These are phyloP conservation scores for Streptopelia turtur DNA, from an alignment of 2,797 vertebrate genomes.

Conservation along the genomic window DNA sequence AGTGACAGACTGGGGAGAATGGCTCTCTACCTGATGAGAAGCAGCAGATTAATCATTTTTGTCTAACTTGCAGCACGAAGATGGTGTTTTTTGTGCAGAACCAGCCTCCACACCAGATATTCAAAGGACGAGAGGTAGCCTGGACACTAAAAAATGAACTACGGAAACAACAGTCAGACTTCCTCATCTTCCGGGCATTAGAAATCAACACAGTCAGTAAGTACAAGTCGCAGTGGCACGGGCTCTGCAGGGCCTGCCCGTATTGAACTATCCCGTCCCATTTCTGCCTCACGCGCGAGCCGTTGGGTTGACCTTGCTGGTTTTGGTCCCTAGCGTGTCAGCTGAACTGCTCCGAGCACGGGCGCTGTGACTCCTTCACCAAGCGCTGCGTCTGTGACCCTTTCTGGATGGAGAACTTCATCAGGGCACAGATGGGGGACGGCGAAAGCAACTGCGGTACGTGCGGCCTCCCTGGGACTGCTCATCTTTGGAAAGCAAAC, in stretches of 20 bases:
- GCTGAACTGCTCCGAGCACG: constrained; percentile 95
- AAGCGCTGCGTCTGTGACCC: constrained; percentile 94
- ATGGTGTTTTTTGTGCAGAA: constrained; percentile 95
- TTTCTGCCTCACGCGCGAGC: neutral
- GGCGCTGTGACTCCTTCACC: constrained; percentile 93
- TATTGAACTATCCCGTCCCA: accelerated
- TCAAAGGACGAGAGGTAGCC: constrained; percentile 90
- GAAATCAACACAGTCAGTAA: constrained; percentile 95
- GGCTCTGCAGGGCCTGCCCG: accelerated
- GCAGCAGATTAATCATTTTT: neutral
- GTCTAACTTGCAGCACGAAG: constrained; percentile 85
- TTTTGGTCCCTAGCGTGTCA: constrained; percentile 87
- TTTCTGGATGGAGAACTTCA: constrained; percentile 99
- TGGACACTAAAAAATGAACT: constrained; percentile 88
- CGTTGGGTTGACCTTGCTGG: neutral
- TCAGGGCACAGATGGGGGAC: constrained; percentile 89
- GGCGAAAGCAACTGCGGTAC: constrained; percentile 96
- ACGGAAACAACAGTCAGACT: constrained; percentile 93
- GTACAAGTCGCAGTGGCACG: constrained; percentile 64
- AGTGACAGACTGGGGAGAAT: neutral
- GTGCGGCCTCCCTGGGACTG: neutral
- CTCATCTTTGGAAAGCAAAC: neutral
- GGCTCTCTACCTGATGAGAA: neutral
- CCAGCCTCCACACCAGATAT: constrained; percentile 89
- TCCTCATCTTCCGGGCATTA: constrained; percentile 90